Evolutionary conservation across 53 echinoderm and acorn worm genomes (phyloP), one percentile per base, ranked within the genome.

Genomic region (Apostichopus leukothele): DNA sequence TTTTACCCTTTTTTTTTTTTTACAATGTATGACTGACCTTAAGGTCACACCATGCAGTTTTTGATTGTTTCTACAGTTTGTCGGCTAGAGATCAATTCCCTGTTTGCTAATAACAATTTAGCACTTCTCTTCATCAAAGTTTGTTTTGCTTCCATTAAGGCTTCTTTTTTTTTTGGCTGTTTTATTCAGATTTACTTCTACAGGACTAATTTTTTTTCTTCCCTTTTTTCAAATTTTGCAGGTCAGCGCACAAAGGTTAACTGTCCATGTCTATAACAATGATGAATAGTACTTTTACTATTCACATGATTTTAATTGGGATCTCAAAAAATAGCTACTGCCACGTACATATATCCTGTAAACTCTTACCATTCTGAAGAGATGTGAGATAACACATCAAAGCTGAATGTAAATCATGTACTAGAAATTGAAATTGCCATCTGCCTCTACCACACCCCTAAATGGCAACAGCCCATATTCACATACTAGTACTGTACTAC

Each of bases 1-100:
- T 79, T 52, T 51, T 79, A n/a, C 53, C 12, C 12, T 52, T 79
- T n/a, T 54, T 79, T 5, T 79, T 79, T 21, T 53, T 79, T 79
- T 51, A 76, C 39, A 25, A 57, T 57, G 57, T 57, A 7, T 57
- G 57, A 57, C 1, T 71, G 71, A 71, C 71, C 20, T 19, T n/a
- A 71, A 71, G 71, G 71, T 71, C 18, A 71, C 18, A 71, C 71
- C 71, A 71, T 6, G 71, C 71, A 18, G 6, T 16, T 18, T n/a
- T 71, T 71, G 16, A n/a, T 71, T n/a, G 18, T 71, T 2, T 71
- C 18, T 19, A 71, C 18, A 71, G 57, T 13, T n/a, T 25, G 25
- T 25, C 25, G 25, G 18, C 18, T n/a, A 16, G 20, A 71, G 6
- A 6, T 57, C 8, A 57, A 9, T 71, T 63, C 11, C 63, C 63